Percentiles rank a stretch among this genome's conserved stretches.
These are phyloP conservation scores for Chironomus riparius DNA, from an alignment of 2,888 invertebrate genomes.

Conservation along the genomic window DNA sequence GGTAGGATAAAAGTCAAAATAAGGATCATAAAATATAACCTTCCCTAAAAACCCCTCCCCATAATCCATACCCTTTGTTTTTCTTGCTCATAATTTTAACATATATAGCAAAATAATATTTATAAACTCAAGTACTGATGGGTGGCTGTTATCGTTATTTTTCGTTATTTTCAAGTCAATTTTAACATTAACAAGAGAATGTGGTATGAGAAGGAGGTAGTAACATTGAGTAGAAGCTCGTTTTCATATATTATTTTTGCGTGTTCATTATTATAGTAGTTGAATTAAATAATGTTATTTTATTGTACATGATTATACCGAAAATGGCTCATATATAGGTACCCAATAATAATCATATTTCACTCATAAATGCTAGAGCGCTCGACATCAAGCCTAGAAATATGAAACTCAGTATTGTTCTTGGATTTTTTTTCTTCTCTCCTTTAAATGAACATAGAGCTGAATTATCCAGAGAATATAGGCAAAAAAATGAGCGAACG, in stretches of 20 bases:
- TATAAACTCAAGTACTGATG: neutral
- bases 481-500: neutral
- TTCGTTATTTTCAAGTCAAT: neutral
- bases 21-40: neutral
- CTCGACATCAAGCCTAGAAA: constrained; percentile 3
- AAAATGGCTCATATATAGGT: constrained; percentile 24
- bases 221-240: neutral
- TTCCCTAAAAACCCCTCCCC: neutral
- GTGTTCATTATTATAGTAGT: constrained; percentile 26
- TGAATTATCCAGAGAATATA: neutral
- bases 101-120: too few species aligned
- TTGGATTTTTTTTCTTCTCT: neutral
- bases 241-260: constrained; percentile 11
- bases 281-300: constrained; percentile 26
- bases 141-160: neutral
- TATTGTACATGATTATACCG: constrained; percentile 27
- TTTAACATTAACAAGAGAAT: neutral
- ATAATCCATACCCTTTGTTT: neutral
- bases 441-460: neutral
- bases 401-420: constrained; percentile 14
- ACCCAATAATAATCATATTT: constrained; percentile 26
- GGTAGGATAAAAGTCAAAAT: constrained; percentile 7
- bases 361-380: constrained; percentile 21
- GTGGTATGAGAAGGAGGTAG: neutral
- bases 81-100: neutral